phyloP scores from a whole-genome alignment of 2,888 invertebrate genomes.

The Caenorhabditis sp. region DNA sequence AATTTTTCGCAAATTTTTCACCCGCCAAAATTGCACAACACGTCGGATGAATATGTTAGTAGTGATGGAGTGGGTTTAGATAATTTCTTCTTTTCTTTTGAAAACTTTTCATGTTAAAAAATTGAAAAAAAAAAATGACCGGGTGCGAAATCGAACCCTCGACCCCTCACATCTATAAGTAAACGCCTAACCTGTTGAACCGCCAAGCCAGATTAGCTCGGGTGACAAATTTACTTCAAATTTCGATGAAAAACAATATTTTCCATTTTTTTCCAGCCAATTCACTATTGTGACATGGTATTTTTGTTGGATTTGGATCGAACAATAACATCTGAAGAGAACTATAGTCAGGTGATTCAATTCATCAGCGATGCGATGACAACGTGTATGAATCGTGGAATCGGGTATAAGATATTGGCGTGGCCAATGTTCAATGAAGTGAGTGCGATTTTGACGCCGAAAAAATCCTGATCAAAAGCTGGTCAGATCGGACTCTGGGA shows the following conservation, averaged over 20 bases:
- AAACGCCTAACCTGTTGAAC: no score
- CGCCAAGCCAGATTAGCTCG: no score
- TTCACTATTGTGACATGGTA: constrained; percentile 44
- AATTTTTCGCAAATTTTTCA: constrained; percentile 12
- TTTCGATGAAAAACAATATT: no score
- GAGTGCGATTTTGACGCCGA: background rate
- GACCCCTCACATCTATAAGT: no score
- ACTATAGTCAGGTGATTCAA: constrained; percentile 37
- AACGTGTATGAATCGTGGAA: constrained; percentile 44
- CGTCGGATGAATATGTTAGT: constrained; percentile 7
- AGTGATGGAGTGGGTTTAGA: no score
- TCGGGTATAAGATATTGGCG: constrained; percentile 43
- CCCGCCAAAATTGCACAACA: constrained; percentile 12
- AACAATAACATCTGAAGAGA: constrained; percentile 33
- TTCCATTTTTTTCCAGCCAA: constrained; percentile 11
- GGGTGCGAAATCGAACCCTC: no score
- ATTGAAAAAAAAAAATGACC: no score
- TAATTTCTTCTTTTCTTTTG: no score
- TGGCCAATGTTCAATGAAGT: constrained; percentile 45
- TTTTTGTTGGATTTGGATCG: constrained; percentile 49
- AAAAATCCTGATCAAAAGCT: background rate
- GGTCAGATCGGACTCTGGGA: no score
- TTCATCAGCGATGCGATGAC: constrained; percentile 37
- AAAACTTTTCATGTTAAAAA: no score
- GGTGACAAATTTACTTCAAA: no score